phyloP scores from a whole-genome alignment of 1,140 invertebrate genomes.

The Sycobia sp. region DNA sequence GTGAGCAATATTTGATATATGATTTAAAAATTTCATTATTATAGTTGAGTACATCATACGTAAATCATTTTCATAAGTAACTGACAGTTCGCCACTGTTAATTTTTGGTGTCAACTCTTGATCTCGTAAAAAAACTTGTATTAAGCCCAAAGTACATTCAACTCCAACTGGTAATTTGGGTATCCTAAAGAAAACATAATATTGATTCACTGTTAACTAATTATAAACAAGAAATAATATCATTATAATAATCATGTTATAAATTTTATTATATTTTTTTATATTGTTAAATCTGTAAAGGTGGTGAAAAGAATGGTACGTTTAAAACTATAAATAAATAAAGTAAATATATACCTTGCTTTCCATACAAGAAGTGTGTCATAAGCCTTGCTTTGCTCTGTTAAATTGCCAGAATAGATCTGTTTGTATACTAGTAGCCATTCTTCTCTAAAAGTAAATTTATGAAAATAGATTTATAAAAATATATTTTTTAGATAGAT shows the following conservation, averaged over 20 bases:
- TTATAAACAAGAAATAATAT: not conserved
- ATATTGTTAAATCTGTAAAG: no score
- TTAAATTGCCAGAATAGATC: slow-evolving; percentile 60
- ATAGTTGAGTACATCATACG: slow-evolving; percentile 67
- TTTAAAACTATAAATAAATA: not conserved
- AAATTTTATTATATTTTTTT: no score
- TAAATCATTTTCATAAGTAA: slow-evolving; percentile 60
- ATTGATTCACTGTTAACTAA: not conserved
- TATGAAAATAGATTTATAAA: not conserved
- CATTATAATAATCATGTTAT: not conserved
- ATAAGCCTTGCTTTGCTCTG: slow-evolving; percentile 60
- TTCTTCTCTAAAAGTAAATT: slow-evolving; percentile 57
- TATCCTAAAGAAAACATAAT: slow-evolving; percentile 51
- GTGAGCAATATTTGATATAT: slow-evolving; percentile 63
- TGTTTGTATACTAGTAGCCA: slow-evolving; percentile 65
- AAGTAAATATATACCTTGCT: slow-evolving; percentile 47
- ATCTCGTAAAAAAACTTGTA: slow-evolving; percentile 66
- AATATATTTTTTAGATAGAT: not conserved
- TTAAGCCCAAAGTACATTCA: slow-evolving; percentile 69
- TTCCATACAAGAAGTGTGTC: slow-evolving; percentile 67
- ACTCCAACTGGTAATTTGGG: slow-evolving; percentile 70
- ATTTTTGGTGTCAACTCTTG: slow-evolving; percentile 49
- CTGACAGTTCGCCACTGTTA: slow-evolving; percentile 42
- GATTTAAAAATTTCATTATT: slow-evolving; percentile 69
- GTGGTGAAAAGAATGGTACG: no score